Base-by-base conservation (phyloP, 1,140 invertebrate species). In the Eubasilissa regina region DNA sequence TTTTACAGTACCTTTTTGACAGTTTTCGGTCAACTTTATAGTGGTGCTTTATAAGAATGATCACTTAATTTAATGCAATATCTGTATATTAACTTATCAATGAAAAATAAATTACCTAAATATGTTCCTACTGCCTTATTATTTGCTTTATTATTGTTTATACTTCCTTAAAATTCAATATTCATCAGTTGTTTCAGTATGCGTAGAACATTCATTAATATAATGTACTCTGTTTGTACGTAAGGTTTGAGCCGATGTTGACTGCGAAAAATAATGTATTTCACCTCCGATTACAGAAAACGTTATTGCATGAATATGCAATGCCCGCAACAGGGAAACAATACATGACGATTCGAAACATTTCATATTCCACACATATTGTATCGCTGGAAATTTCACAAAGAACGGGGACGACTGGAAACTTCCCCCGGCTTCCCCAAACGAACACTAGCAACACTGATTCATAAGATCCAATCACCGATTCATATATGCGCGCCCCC, bases 401-500 rank as follows among this genome's bases (percentile, higher is more conserved):
- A 77, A 77, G 75, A 77, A 43, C 12, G 45, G 35, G 25, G 55
- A 56, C 58, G 45, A 21, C 35, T 19, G 64, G 68, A 64, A 79
- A 74, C 55, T 79, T 60, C 66, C 19, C 44, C 45, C n/a, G 70
- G 58, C 48, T 74, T 79, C 56, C 25, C 70, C 77, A 43, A 62
- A 79, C 72, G 55, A 47, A 68, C 58, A 19, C 68, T n/a, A 75
- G 73, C 62, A 80, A 80, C 78, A 75, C 78, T 80, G 78, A 80
- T 80, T 76, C 79, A 76, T 80, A 80, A 77, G 73, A 77, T 77
- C 79, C 79, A 80, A 80, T 80, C 79, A 80, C 74, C 53, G 74
- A 80, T 80, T 80, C 79, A 80, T 80, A 60, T 80, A 80, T 80
- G 75, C 79, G 43, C 77, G 55, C 64, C 76, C 76, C 45, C 43